Evolutionary conservation across 2,888 invertebrate species (phyloP).

Genomic region (Serripes groenlandicus): DNA sequence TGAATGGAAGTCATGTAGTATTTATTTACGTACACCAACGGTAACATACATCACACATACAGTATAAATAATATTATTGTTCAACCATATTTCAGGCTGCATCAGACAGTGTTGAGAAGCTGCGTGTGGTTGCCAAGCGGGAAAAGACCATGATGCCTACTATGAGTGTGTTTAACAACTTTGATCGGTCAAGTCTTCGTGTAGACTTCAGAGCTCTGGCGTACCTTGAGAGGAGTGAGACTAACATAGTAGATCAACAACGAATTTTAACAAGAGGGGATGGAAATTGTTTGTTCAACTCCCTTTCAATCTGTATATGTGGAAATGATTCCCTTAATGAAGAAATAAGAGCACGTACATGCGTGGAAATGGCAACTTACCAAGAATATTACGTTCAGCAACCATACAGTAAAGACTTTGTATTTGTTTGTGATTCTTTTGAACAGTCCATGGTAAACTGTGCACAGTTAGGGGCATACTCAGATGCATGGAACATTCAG

Average conservation of each 20-base stretch:
- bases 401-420: not conserved
- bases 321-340: not conserved
- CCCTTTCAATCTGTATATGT: not conserved
- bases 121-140: not conserved
- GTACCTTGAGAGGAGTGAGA: not conserved
- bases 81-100: not conserved
- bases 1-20: too few relatives aligned
- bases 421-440: not conserved
- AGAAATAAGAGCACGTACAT: not conserved
- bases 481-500: not conserved
- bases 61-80: too few relatives aligned
- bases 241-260: not conserved
- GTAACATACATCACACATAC: too few relatives aligned
- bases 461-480: not conserved
- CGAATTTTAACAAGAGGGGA: not conserved
- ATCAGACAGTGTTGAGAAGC: not conserved
- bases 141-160: not conserved
- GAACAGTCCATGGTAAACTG: not conserved
- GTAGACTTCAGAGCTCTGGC: not conserved
- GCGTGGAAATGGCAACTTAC: not conserved
- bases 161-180: not conserved
- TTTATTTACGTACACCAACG: too few relatives aligned
- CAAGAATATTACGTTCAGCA: not conserved
- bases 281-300: not conserved
- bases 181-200: not conserved